Evolutionary conservation across 2,888 invertebrate species (phyloP), one percentile per base, ranked within the genome.

Genomic region (Ligdia adustata): DNA sequence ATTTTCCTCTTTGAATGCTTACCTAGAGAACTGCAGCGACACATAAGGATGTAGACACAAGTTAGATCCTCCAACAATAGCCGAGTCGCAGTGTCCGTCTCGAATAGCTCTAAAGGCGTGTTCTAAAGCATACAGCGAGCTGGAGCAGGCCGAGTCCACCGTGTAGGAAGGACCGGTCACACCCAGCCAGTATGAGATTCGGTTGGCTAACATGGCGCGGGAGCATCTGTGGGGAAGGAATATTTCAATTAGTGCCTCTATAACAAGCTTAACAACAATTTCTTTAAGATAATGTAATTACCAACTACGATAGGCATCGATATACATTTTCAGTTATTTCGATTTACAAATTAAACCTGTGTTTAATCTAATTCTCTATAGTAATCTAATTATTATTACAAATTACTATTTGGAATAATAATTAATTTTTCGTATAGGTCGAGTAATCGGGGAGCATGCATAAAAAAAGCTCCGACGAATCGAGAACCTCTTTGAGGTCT

Each of bases 71-170:
- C 95, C 97, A 2, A 99, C 97, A 40, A 99, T 93, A 0, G 98
- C 98, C 0, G 94, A 92, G 52, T 99, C 98, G 68, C 97, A 97
- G 52, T 94, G 93, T 0, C 97, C 97, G 57, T 93, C 92, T 20
- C 95, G 90, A 31, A 98, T 93, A 0, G 95, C 92, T 33, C 92
- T 91, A 75, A 94, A 95, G 7, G 95, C 96, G 55, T 95, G 94
- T 65, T 98, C 97, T 43, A 98, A 59, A 0, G 98, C 98, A 62
- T 96, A 93, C 58, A 98, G 91, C 4, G 97, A 96, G 42, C 98
- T 98, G n/a, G 97, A 97, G 77, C 98, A 99, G 0, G 98, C 98
- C 0, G 98, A 97, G 82, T 99, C 98, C 5, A 97, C 91, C 0
- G 95, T 92, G 83, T 94, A 96, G 3, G 97, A 97, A 0, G 98